These are phyloP conservation scores for Zaprionus ornatus DNA, from an alignment of 1,140 invertebrate genomes.

Conservation along the genomic window DNA sequence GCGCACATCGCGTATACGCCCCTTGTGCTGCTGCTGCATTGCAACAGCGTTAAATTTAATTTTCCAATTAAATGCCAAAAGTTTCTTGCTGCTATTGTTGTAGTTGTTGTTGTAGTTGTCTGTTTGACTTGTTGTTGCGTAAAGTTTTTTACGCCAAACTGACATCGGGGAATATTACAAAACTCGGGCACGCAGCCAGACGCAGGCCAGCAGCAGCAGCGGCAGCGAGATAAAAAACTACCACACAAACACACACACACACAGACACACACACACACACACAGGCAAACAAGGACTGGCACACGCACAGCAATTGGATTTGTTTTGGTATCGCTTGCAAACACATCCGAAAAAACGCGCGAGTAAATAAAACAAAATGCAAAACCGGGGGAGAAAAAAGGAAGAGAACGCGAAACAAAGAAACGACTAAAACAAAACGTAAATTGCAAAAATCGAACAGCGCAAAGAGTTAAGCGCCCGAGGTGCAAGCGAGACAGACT, in stretches of 20 bases:
- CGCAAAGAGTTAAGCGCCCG: slow-evolving; percentile 41
- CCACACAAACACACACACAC: neutral
- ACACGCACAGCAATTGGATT: slow-evolving; percentile 52
- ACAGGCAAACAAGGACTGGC: slow-evolving; percentile 1
- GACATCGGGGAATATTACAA: slow-evolving; percentile 77
- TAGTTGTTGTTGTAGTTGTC: slow-evolving; percentile 13
- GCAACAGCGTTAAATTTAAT: slow-evolving; percentile 73
- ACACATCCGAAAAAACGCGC: slow-evolving; percentile 46
- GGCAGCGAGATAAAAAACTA: slow-evolving; percentile 39
- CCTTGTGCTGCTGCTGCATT: slow-evolving; percentile 34
- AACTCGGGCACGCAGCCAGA: slow-evolving; percentile 46
- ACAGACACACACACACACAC: slow-evolving; percentile 15
- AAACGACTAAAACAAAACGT: slow-evolving; percentile 30
- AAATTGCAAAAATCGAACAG: slow-evolving; percentile 38
- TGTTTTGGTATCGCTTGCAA: slow-evolving; percentile 70
- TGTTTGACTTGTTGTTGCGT: slow-evolving; percentile 22
- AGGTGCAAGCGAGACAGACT: neutral
- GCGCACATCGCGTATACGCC: slow-evolving; percentile 38
- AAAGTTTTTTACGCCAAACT: slow-evolving; percentile 68
- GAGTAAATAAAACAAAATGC: slow-evolving; percentile 39
- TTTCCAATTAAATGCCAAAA: slow-evolving; percentile 74
- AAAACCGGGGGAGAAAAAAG: slow-evolving; percentile 17
- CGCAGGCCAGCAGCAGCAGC: slow-evolving; percentile 35
- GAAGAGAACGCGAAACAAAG: slow-evolving; percentile 4
- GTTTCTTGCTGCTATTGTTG: neutral